Conservation (phyloP, 2,797 vertebrate species). For the Lepilemur ruficaudatus region DNA sequence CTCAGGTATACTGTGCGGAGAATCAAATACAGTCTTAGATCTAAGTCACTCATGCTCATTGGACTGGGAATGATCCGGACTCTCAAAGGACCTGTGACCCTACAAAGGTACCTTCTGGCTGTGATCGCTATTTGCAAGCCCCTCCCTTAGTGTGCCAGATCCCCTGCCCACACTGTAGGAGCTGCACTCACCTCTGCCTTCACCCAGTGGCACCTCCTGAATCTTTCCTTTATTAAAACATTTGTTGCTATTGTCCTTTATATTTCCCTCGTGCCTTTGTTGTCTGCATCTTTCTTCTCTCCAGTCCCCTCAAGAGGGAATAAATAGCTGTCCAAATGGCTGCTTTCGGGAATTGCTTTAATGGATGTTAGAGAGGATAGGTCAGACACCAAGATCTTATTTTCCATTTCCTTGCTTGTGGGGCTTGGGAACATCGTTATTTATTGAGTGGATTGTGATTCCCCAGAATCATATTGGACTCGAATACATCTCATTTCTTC, state of each 20-base stretch:
- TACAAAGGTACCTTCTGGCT: not conserved
- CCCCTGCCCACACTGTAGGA: not conserved
- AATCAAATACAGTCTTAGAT: not conserved
- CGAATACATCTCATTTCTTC: not conserved
- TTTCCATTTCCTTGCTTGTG: not conserved
- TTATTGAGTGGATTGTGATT: not conserved
- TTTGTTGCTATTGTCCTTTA: not conserved
- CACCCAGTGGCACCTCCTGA: not conserved
- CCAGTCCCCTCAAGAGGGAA: not conserved
- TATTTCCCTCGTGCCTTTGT: not conserved
- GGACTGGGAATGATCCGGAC: not conserved
- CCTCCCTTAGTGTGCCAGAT: not conserved
- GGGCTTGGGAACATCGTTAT: not conserved
- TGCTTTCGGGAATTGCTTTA: not conserved
- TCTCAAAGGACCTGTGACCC: not conserved
- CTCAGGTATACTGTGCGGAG: not conserved
- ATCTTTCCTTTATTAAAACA: not conserved
- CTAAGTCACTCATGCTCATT: not conserved
- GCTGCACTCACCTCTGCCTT: not conserved
- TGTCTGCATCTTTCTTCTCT: not conserved
- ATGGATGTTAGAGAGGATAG: not conserved
- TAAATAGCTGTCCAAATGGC: not conserved
- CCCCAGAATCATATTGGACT: not conserved
- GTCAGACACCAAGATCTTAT: not conserved
- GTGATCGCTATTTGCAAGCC: not conserved